Base-by-base conservation (phyloP, 2,797 vertebrate genomes). In the Menidia menidia region DNA sequence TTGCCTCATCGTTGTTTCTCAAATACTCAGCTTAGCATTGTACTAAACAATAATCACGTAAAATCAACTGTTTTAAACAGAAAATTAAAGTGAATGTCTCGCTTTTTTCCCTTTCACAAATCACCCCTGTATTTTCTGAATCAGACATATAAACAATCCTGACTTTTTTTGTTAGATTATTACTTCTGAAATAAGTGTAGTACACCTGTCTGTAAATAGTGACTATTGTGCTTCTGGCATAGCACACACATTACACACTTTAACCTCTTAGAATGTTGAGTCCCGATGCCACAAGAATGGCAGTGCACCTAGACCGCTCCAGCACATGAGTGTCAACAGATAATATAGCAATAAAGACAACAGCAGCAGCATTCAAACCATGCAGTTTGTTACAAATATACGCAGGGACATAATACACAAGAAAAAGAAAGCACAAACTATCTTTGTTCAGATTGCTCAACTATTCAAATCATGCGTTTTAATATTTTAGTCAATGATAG, bases 211-310 rank as follows among this genome's bases (percentile, higher is more conserved):
- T 67, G 67, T 42, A 15, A 33, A 51, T 14, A 35, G 56, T 0
- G 13, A 45, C 12, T 63, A 45, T 60, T 53, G 65, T 60, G 64
- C 71, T 25, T 63, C 45, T 55, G 53, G 18, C 59, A 19, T 14
- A 68, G 69, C 70, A 52, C 43, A 56, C 44, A n/a, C 68, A 61
- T 42, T 50, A 12, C 70, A 18, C 88, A 83, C 85, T 87, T 67
- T 90, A 71, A 86, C 82, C 88, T 87, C 25, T 47, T 8, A 85
- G 90, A 92, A 92, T 91, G 87, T 91, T 5, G 87, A 82, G 78
- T 56, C 57, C 69, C 4, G 48, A 68, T 63, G 84, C 39, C 52
- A 84, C 60, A 64, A 52, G 62, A 48, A n/a, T 4, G 58, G 50
- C 56, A 15, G 66, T 33, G 14, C 73, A 44, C 72, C 47, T 7